These are phyloP conservation scores for Tachypleus tridentatus DNA, from an alignment of 1,140 invertebrate genomes.

Conservation along the genomic window DNA sequence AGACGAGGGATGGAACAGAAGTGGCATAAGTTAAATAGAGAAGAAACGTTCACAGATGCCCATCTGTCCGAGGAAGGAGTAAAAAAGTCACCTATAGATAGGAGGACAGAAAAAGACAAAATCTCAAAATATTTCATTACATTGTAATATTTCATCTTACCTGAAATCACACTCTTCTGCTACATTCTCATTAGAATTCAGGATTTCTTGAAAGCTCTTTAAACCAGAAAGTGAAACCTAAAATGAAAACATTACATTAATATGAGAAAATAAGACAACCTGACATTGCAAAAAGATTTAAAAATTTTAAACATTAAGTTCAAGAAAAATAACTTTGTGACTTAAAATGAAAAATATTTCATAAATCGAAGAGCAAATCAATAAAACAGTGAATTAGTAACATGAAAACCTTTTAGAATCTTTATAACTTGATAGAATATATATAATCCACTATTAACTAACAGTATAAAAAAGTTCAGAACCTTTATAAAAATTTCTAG, in stretches of 20 bases:
- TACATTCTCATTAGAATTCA: slow-evolving; percentile 40
- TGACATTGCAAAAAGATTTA: no score
- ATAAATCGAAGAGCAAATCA: not conserved
- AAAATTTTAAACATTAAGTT: no score
- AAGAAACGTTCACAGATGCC: no score
- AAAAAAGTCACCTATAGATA: no score
- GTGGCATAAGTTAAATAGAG: no score
- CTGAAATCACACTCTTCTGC: no score
- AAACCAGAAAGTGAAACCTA: slow-evolving; percentile 82
- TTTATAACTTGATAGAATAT: no score
- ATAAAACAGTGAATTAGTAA: not conserved
- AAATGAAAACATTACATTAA: slow-evolving; percentile 7
- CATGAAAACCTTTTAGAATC: not conserved
- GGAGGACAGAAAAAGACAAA: no score
- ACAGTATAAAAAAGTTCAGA: not conserved
- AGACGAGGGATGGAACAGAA: no score
- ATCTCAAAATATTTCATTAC: no score
- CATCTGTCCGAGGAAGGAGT: no score
- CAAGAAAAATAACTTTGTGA: not conserved
- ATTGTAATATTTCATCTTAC: no score
- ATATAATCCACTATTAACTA: not conserved
- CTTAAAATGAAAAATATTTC: not conserved
- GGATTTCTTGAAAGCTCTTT: slow-evolving; percentile 90
- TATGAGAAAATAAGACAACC: slow-evolving; percentile 3
- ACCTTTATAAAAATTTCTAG: not conserved